A percentile compares a stretch with the other conserved stretches of the same genome.
phyloP scores from a whole-genome alignment of 2,888 invertebrate genomes.

The Spialia ferax region DNA sequence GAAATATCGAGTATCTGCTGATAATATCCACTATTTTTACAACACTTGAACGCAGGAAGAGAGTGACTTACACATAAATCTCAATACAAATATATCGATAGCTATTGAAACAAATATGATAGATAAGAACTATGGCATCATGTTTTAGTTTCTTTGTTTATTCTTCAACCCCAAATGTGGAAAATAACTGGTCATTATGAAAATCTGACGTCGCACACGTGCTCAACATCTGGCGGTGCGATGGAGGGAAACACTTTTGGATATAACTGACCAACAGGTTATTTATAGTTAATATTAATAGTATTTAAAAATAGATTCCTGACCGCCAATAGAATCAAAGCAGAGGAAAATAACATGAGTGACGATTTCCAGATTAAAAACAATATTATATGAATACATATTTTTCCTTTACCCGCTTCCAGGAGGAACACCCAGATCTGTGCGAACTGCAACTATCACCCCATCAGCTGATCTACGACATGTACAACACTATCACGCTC shows the following conservation, averaged over 20 bases:
- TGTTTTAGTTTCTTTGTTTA: too few species aligned
- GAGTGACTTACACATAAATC: not conserved
- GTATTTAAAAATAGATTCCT: not conserved
- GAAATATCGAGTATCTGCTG: not conserved
- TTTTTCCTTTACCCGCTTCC: conserved; percentile 51
- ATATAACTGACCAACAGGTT: not conserved
- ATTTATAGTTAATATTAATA: too few species aligned
- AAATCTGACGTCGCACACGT: not conserved
- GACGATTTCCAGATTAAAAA: not conserved
- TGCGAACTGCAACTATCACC: conserved; percentile 92
- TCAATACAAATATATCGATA: not conserved
- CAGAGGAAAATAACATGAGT: not conserved
- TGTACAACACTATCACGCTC: conserved; percentile 93
- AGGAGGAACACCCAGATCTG: conserved; percentile 89
- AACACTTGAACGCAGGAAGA: not conserved
- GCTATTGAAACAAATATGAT: not conserved
- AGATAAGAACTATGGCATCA: too few species aligned
- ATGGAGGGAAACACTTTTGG: not conserved
- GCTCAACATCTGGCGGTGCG: not conserved
- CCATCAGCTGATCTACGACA: conserved; percentile 93
- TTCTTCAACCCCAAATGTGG: not conserved
- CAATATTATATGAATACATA: not conserved
- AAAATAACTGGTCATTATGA: not conserved
- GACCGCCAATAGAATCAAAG: not conserved
- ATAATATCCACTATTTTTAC: not conserved